A percentile compares a stretch with the other conserved stretches of the same genome.
Conservation (phyloP, 2,888 invertebrate genomes). For the Hermaeophaga mercurialis region DNA sequence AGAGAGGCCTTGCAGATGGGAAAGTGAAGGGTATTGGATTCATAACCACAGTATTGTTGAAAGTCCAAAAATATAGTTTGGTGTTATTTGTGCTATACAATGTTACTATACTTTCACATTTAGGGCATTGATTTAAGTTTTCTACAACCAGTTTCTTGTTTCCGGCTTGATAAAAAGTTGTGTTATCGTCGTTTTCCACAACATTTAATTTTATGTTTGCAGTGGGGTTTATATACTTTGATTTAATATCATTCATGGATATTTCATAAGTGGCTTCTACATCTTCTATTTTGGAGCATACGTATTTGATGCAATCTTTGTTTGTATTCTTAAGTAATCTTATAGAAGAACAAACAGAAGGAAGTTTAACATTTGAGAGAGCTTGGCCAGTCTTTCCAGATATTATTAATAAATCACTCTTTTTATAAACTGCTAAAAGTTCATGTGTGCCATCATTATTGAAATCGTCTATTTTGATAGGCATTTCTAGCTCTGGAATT, state of each 20-base stretch:
- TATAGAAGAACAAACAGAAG: constrained; percentile 33
- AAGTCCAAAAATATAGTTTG: constrained; percentile 60
- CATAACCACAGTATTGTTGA: constrained; percentile 73
- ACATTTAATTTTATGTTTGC: constrained; percentile 37
- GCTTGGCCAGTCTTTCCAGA: constrained; percentile 74
- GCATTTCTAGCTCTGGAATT: constrained; percentile 69
- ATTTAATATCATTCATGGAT: constrained; percentile 30
- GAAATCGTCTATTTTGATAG: constrained; percentile 73
- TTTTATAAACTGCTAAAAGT: constrained; percentile 63
- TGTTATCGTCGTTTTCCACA: constrained; percentile 54
- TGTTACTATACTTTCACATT: constrained; percentile 68
- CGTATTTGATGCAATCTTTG: constrained; percentile 25
- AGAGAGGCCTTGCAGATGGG: constrained; percentile 54
- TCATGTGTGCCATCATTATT: constrained; percentile 75
- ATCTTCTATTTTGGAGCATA: constrained; percentile 24
- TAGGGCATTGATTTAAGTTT: constrained; percentile 74
- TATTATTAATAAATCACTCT: constrained; percentile 66
- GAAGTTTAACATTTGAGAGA: constrained; percentile 62
- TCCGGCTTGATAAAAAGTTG: constrained; percentile 61
- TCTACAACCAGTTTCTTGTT: constrained; percentile 70
- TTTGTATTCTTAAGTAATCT: constrained; percentile 23
- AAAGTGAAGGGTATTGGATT: constrained; percentile 72
- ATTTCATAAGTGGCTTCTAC: constrained; percentile 33
- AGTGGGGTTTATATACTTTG: constrained; percentile 18
- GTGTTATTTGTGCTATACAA: constrained; percentile 63